Evolutionary conservation across 2,797 vertebrate genomes (phyloP).

Genomic region (Sebastes matsubarae): DNA sequence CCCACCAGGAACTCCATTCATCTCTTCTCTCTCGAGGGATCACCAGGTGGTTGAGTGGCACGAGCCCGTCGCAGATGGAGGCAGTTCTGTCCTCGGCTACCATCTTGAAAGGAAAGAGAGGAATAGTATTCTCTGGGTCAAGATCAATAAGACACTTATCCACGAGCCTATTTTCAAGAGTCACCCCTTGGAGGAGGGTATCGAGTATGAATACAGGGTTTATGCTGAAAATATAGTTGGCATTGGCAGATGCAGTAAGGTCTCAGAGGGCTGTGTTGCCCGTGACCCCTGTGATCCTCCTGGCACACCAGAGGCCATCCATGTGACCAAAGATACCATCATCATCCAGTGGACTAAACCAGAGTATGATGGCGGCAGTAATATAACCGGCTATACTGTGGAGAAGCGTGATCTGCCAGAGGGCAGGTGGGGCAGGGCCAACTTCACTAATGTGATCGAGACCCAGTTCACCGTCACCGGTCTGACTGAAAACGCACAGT

Average conservation of each 20-base stretch:
- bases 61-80: constrained; percentile 95
- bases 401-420: constrained; percentile 98
- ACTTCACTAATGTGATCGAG: constrained; percentile 98
- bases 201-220: constrained; percentile 97
- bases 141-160: constrained; percentile 95
- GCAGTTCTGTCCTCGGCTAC: constrained; percentile 93
- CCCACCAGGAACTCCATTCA: constrained; percentile 97
- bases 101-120: constrained; percentile 98
- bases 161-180: constrained; percentile 92
- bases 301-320: constrained; percentile 92
- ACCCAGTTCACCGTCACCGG: constrained; percentile 94
- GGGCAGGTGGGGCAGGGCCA: constrained; percentile 97
- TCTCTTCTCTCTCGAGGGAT: constrained; percentile 89
- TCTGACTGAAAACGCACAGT: constrained; percentile 94
- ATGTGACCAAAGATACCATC: constrained; percentile 92
- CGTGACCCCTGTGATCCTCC: constrained; percentile 97
- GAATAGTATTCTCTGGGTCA: constrained; percentile 98
- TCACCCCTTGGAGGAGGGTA: constrained; percentile 92
- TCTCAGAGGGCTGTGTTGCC: constrained; percentile 94
- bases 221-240: constrained; percentile 99
- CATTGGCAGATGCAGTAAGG: constrained; percentile 94
- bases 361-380: constrained; percentile 96
- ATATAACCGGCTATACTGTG: constrained; percentile 94
- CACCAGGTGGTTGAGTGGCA: constrained; percentile 96
- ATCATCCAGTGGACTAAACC: constrained; percentile 96